These are phyloP conservation scores for Nothobranchius kuhntae DNA, from an alignment of 2,113 vertebrate species.

Conservation along the genomic window DNA sequence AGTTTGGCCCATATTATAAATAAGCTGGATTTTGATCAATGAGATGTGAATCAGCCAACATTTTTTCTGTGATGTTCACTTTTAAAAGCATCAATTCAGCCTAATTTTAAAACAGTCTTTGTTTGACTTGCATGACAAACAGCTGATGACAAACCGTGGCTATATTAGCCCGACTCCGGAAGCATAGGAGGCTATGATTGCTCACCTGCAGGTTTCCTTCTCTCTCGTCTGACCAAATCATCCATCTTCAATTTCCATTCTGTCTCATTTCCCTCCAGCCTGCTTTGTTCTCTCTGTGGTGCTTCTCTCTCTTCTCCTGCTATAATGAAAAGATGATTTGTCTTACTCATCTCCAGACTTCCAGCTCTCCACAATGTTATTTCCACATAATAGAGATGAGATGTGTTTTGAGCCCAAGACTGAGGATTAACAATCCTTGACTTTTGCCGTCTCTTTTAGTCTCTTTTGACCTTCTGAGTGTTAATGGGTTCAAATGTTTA, in stretches of 20 bases:
- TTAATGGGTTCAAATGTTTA: not conserved
- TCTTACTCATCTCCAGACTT: conserved; percentile 55
- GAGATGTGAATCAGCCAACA: too few species aligned
- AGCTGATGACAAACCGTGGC: too few species aligned
- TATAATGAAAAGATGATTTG: conserved; percentile 61
- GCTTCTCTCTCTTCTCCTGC: not conserved
- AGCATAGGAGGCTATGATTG: not conserved
- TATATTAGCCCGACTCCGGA: too few species aligned
- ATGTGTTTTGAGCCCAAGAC: conserved; percentile 31
- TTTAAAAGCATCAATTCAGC: too few species aligned
- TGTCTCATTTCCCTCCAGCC: conserved; percentile 38
- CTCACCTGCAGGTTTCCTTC: conserved; percentile 22
- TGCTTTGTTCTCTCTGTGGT: not conserved
- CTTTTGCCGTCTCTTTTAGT: not conserved
- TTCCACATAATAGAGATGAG: conserved; percentile 52
- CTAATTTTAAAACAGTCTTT: too few species aligned
- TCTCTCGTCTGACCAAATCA: conserved; percentile 6
- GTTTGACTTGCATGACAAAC: too few species aligned
- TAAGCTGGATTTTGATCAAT: too few species aligned
- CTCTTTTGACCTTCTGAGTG: conserved; percentile 38
- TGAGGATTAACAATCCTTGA: conserved; percentile 24
- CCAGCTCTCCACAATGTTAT: conserved; percentile 43
- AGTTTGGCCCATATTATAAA: too few species aligned
- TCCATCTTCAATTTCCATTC: conserved; percentile 45
- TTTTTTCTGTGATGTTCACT: too few species aligned